Conservation (phyloP, 2,113 vertebrate genomes). For the Pholis gunnellus region DNA sequence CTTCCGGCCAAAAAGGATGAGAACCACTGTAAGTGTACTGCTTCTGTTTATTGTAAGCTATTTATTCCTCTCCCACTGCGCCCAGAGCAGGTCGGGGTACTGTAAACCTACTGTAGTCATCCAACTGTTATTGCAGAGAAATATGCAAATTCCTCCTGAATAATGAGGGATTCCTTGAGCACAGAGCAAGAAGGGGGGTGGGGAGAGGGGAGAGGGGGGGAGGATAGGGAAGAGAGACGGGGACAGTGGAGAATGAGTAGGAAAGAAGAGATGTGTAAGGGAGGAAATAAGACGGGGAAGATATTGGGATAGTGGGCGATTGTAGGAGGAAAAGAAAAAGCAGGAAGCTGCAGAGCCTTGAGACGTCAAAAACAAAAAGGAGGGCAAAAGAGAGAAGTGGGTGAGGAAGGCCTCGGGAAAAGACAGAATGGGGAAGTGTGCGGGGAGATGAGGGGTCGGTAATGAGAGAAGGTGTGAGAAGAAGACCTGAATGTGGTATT, state of each 20-base stretch:
- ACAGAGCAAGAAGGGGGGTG: not conserved
- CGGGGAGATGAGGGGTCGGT: constrained; percentile 6
- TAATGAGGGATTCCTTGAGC: constrained; percentile 52
- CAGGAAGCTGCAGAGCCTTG: constrained; percentile 18
- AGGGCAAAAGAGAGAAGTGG: constrained; percentile 45
- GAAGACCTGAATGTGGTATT: constrained; percentile 72
- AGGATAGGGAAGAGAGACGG: not conserved
- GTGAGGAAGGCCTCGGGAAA: constrained; percentile 17
- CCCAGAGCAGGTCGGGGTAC: constrained; percentile 27
- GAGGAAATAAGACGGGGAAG: not conserved
- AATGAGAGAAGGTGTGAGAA: constrained; percentile 32
- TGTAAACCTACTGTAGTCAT: constrained; percentile 33
- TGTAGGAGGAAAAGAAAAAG: not conserved
- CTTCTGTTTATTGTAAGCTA: not conserved
- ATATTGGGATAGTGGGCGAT: not conserved
- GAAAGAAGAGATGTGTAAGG: not conserved
- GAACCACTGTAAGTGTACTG: not conserved
- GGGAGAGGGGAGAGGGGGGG: not conserved
- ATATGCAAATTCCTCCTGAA: constrained; percentile 52
- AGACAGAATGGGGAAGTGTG: not conserved
- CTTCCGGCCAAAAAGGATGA: not conserved
- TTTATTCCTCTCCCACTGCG: constrained; percentile 27
- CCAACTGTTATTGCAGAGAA: constrained; percentile 43
- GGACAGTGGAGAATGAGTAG: not conserved
- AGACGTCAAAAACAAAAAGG: constrained; percentile 32